Evolutionary conservation across 2,113 vertebrate species (phyloP).

Genomic region (Nycticebus coucang): DNA sequence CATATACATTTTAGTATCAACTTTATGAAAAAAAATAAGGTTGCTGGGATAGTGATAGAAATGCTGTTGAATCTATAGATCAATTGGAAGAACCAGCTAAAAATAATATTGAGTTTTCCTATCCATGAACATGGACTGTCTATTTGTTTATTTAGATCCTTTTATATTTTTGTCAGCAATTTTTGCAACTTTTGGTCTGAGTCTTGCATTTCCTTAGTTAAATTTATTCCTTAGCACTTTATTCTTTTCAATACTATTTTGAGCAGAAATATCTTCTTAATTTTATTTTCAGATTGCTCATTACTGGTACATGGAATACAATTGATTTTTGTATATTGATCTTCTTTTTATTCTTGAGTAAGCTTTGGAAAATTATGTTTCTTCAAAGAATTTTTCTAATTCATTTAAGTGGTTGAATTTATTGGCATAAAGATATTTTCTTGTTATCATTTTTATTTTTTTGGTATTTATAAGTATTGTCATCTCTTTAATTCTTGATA

Average conservation of each 20-base stretch:
- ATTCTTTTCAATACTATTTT: not conserved
- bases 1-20: not conserved
- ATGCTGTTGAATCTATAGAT: not conserved
- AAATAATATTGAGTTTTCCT: not conserved
- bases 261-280: not conserved
- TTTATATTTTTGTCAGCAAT: not conserved
- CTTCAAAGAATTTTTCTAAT: not conserved
- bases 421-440: not conserved
- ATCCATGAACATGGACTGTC: not conserved
- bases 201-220: not conserved
- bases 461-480: not conserved
- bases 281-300: not conserved
- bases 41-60: not conserved
- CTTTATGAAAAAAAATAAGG: not conserved
- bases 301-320: not conserved
- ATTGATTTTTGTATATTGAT: not conserved
- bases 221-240: not conserved
- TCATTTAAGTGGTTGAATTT: not conserved
- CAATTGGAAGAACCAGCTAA: not conserved
- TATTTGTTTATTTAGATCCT: not conserved
- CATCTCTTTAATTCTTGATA: not conserved
- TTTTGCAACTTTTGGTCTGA: not conserved
- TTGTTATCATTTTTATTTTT: not conserved
- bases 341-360: slow-evolving; percentile 26
- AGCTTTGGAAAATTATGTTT: not conserved